Conservation (phyloP, 2,113 vertebrate species). For the Gyps fulvus region DNA sequence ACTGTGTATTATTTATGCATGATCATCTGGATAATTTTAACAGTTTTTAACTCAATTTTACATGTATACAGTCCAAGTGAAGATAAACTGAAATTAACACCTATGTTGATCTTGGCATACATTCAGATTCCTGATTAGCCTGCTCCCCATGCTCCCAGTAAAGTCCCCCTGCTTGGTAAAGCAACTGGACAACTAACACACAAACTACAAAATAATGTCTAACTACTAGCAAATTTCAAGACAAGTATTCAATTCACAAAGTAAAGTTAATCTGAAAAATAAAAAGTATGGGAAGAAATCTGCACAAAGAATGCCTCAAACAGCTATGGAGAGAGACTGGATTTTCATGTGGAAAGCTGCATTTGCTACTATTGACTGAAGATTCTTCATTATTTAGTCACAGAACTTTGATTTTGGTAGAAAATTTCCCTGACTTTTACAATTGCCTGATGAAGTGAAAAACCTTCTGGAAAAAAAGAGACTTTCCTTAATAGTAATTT, state of each 20-base stretch:
- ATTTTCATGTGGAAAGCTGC: not conserved
- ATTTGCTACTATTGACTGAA: not conserved
- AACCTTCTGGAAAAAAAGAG: not conserved
- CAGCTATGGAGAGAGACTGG: not conserved
- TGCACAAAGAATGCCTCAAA: not conserved
- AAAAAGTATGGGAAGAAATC: not conserved
- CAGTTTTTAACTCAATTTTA: not conserved
- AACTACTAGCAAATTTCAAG: not conserved
- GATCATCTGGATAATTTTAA: not conserved
- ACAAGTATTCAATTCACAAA: not conserved
- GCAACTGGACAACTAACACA: not conserved
- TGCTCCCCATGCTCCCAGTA: not conserved
- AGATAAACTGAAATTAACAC: not conserved
- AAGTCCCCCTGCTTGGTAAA: not conserved
- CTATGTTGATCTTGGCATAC: not conserved
- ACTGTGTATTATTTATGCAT: not conserved
- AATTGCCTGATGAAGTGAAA: slow-evolving; percentile 25
- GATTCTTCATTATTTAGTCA: not conserved
- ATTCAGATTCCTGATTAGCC: not conserved
- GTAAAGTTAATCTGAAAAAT: not conserved
- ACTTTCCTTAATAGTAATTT: not conserved
- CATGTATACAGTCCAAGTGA: not conserved
- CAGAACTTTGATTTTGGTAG: not conserved
- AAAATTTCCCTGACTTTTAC: not conserved
- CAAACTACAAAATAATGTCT: not conserved